A percentile compares a stretch with the other conserved stretches of the same genome.
phyloP scores from a whole-genome alignment of 1,140 invertebrate species.

The Drosophila orosa region DNA sequence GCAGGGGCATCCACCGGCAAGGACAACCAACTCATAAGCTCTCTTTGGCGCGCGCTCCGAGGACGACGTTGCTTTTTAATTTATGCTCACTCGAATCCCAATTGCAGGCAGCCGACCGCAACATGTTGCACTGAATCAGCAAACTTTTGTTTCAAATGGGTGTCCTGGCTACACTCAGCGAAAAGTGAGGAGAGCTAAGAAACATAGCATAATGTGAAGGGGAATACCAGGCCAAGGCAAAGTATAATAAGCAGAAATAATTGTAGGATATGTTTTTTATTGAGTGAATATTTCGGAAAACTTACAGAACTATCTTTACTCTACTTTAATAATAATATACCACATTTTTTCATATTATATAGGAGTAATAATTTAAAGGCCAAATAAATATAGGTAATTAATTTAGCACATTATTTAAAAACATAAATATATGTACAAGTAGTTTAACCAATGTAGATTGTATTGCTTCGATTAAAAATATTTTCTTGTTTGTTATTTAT shows the following conservation, averaged over 20 bases:
- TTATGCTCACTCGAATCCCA: conserved; percentile 80
- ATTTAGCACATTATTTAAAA: too few species aligned
- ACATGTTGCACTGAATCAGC: conserved; percentile 74
- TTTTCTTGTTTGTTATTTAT: background rate
- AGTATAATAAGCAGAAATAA: too few species aligned
- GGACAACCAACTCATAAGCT: conserved; percentile 58
- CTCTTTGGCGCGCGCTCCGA: conserved; percentile 3
- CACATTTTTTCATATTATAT: too few species aligned
- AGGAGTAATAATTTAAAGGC: too few species aligned
- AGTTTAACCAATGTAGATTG: too few species aligned
- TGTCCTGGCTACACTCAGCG: conserved; percentile 3
- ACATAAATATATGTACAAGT: too few species aligned
- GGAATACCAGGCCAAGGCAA: too few species aligned
- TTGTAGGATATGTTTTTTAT: too few species aligned
- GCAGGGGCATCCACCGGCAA: conserved; percentile 15
- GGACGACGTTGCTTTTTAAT: conserved; percentile 66
- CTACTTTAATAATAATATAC: too few species aligned
- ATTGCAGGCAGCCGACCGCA: conserved; percentile 75
- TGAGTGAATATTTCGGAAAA: too few species aligned
- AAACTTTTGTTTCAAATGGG: conserved; percentile 32
- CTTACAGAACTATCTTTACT: too few species aligned
- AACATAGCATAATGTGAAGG: background rate
- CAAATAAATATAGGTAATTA: too few species aligned
- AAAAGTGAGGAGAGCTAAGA: background rate
- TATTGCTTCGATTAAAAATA: background rate